Evolutionary conservation across 2,888 invertebrate genomes (phyloP).

Genomic region (Polia nebulosa): DNA sequence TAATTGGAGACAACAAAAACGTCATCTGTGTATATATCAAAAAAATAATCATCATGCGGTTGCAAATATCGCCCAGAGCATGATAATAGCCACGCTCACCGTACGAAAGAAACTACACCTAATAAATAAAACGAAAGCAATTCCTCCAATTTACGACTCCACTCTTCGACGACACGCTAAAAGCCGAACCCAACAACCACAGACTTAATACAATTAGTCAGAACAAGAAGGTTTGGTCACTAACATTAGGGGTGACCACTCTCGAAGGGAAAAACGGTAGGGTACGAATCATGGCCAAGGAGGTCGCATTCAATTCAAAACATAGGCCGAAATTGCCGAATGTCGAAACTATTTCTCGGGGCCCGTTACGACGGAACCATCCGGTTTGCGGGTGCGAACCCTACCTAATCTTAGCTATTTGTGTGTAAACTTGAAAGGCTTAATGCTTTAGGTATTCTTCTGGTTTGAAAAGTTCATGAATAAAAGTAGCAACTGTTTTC

Average conservation of each 20-base stretch:
- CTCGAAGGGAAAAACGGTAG: conserved; percentile 58
- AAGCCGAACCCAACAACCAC: conserved; percentile 62
- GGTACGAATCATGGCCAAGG: conserved; percentile 45
- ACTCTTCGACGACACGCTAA: conserved; percentile 49
- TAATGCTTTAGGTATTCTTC: conserved; percentile 58
- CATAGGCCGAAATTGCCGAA: conserved; percentile 57
- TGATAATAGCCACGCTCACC: background rate
- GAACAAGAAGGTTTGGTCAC: conserved; percentile 57
- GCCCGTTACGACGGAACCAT: conserved; percentile 55
- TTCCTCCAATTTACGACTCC: conserved; percentile 52
- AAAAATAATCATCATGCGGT: too few relatives aligned
- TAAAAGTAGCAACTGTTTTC: conserved; percentile 38
- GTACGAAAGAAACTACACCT: conserved; percentile 37
- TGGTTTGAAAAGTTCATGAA: conserved; percentile 47
- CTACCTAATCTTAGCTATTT: conserved; percentile 61
- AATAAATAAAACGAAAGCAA: conserved; percentile 41
- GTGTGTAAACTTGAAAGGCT: conserved; percentile 63
- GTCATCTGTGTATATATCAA: too few relatives aligned
- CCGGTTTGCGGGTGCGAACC: conserved; percentile 57
- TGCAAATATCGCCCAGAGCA: background rate
- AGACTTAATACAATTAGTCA: conserved; percentile 69
- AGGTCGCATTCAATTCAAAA: conserved; percentile 60
- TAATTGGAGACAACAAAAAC: too few relatives aligned
- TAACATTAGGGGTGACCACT: conserved; percentile 58
- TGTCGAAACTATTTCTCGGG: conserved; percentile 61